Evolutionary conservation across 1,140 invertebrate genomes (phyloP), one percentile per base, ranked within the genome.

Genomic region (Drosophila sulfurigaster): DNA sequence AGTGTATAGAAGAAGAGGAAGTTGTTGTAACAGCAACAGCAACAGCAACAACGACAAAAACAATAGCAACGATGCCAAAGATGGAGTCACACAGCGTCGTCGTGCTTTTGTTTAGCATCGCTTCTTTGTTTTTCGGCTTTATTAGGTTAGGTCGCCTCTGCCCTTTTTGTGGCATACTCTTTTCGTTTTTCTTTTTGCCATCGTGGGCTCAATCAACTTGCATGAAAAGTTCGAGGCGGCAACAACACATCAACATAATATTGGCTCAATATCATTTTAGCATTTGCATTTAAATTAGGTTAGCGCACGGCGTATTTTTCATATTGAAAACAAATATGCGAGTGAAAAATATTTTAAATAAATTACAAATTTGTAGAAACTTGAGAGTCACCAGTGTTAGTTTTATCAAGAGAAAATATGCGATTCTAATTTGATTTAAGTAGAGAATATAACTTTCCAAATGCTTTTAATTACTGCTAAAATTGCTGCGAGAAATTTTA

Each of bases 51-150:
- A 41, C 56, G 28, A 52, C 64, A 73, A 67, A 56, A 73, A 67
- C 64, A 73, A 73, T 67, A 68, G 59, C 71, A 56, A 68, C 57
- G 20, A 25, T 73, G 63, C 45, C 54, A 52, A 58, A 66, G 41
- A 46, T 59, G 57, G 49, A 62, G 62, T 67, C 59, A 35, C 45
- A 58, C 64, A 60, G 75, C 54, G 82, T 67, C 56, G 20, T 25
- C 20, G 20, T 3, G 20, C 86, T 68, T 89, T 89, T 89, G 86
- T 89, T 89, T 81, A 89, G 75, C 74, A 51, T 62, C 81, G 62
- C 65, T 67, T 80, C 81, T 89, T 88, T 88, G 83, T 88, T 88
- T 88, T 89, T 85, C 81, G 75, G 85, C 85, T 85, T 89, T 89
- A 89, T 89, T 89, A 89, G 85, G 85, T 89, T 89, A 85, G 85